A percentile compares a stretch with the other conserved stretches of the same genome.
These are phyloP conservation scores for Enteromius radiatus DNA, from an alignment of 2,797 vertebrate genomes.

Conservation along the genomic window DNA sequence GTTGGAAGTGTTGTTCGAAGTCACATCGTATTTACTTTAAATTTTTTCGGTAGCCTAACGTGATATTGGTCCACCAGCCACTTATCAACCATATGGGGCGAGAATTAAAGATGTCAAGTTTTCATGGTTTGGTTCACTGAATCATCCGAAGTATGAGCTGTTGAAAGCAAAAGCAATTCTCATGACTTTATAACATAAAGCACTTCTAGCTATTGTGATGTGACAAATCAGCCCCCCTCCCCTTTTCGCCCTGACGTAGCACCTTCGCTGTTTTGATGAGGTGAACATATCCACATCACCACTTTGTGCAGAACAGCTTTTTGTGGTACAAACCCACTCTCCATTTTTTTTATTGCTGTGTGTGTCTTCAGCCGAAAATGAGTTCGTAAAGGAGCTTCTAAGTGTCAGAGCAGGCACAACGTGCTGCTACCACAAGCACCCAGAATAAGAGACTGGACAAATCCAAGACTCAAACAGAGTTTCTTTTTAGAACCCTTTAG, in stretches of 20 bases:
- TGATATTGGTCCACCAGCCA: slow-evolving; percentile 46
- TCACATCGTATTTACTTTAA: slow-evolving; percentile 36
- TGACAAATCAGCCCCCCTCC: slow-evolving; percentile 66
- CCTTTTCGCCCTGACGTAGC: slow-evolving; percentile 58
- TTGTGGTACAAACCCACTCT: slow-evolving; percentile 70
- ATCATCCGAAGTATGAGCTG: slow-evolving; percentile 47
- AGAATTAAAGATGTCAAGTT: slow-evolving; percentile 54
- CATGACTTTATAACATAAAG: slow-evolving; percentile 56
- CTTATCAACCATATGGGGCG: slow-evolving; percentile 16
- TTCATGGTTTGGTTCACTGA: slow-evolving; percentile 34
- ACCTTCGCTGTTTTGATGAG: slow-evolving; percentile 89
- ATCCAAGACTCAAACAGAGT: slow-evolving; percentile 9
- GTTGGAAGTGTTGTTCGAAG: slow-evolving; percentile 42
- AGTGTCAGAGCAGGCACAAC: slow-evolving; percentile 83
- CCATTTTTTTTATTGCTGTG: slow-evolving; percentile 76
- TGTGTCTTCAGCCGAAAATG: slow-evolving; percentile 85
- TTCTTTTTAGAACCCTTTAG: slow-evolving; percentile 10
- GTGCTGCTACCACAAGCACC: slow-evolving; percentile 83
- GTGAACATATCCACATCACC: slow-evolving; percentile 84
- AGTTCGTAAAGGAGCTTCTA: slow-evolving; percentile 82
- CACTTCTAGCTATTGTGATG: slow-evolving; percentile 72
- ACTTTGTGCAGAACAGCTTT: slow-evolving; percentile 80
- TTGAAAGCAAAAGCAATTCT: slow-evolving; percentile 57
- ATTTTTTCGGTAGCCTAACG: slow-evolving; percentile 53
- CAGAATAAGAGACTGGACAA: slow-evolving; percentile 60